Base-by-base conservation (phyloP, 2,888 invertebrate genomes). In the Saturnia japonica region DNA sequence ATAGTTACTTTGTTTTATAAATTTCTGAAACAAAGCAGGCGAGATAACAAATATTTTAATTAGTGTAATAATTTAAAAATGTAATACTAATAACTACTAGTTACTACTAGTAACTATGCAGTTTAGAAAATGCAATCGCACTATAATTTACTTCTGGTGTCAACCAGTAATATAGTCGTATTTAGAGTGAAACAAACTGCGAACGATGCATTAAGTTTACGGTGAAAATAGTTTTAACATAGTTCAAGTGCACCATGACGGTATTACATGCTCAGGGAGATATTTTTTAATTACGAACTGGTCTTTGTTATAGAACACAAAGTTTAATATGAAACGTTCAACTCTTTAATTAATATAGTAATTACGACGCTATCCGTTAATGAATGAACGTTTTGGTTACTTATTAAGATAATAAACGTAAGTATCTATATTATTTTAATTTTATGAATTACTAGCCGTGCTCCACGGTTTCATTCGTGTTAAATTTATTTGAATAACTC, bases 111-210 rank as follows among this genome's bases (percentile, higher is more conserved):
- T 47, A 47, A 19, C 19, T 47, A 6, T 47, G 19, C 47, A 19
- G 19, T 19, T 47, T n/a, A 47, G 19, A 47, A 47, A 47, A 47
- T 16, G 19, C n/a, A 7, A 47, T 6, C 7, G 0, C 16, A 47
- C 45, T 14, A 14, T 47, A 47, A 47, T 47, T 47, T 47, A 47
- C 45, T 16, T 7, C 47, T 47, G 47, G 16, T 47, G 47, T 47
- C 19, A 16, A 47, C 47, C 19, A n/a, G 54, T 54, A n/a, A 22
- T 22, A 54, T n/a, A 54, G 9, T 22, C 19, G 3, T 34, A 83
- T 83, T 76, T 84, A 80, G 84, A 85, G 78, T 85, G 82, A 76
- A 76, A 85, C 82, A 67, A 62, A 74, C 74, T 74, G 76, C 40
- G n/a, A 40, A 64, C 64, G 40, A 77, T 76, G 76, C 76, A 74